Conservation (phyloP, 2,888 invertebrate genomes). For the Apomyelois bistriatella region DNA sequence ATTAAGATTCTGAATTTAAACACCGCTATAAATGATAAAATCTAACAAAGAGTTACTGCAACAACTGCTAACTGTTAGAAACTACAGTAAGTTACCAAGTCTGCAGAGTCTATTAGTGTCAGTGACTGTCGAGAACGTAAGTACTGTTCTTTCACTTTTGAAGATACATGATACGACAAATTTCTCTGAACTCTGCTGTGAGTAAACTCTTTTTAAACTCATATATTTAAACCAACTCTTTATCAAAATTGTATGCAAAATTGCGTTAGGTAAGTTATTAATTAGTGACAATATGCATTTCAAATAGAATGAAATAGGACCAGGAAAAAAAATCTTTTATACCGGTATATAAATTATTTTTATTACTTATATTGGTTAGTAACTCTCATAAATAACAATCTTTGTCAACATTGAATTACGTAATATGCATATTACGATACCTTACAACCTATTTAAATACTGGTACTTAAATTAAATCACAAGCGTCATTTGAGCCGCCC, state of each 20-base stretch:
- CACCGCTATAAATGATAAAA: neutral
- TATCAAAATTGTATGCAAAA: too few species aligned
- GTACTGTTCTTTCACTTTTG: slow-evolving; percentile 28
- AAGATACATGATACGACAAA: neutral
- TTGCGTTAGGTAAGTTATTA: too few species aligned
- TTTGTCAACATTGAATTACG: slow-evolving; percentile 71
- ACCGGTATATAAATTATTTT: slow-evolving; percentile 76
- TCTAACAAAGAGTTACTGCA: neutral
- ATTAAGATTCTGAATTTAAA: neutral
- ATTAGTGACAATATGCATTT: too few species aligned
- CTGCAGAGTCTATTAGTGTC: slow-evolving; percentile 21
- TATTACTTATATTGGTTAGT: slow-evolving; percentile 74
- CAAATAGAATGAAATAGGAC: neutral
- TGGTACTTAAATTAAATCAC: slow-evolving; percentile 77
- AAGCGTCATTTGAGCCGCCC: slow-evolving; percentile 77
- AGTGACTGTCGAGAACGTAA: slow-evolving; percentile 25
- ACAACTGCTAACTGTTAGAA: slow-evolving; percentile 10
- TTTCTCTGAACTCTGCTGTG: neutral
- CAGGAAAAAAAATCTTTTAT: slow-evolving; percentile 44
- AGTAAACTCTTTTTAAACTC: neutral
- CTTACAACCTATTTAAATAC: slow-evolving; percentile 78
- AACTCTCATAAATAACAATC: slow-evolving; percentile 74
- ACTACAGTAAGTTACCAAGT: slow-evolving; percentile 24
- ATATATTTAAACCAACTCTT: too few species aligned
- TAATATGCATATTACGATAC: slow-evolving; percentile 80